Evolutionary conservation across 2,797 vertebrate genomes (phyloP).

Genomic region (Pipistrellus pipistrellus): DNA sequence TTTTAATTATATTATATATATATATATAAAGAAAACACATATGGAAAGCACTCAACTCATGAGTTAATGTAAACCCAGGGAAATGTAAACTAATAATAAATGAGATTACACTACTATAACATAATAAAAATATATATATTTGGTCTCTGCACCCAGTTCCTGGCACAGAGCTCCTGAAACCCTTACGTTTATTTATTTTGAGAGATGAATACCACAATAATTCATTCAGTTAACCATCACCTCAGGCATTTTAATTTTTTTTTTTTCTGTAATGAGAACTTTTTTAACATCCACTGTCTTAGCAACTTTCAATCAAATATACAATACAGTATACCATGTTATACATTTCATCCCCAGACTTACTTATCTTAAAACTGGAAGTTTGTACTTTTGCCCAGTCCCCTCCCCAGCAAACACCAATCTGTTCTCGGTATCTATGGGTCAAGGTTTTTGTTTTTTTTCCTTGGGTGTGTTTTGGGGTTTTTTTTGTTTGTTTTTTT

Average conservation of each 20-base stretch:
- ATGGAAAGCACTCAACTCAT: neutral
- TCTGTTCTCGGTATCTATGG: neutral
- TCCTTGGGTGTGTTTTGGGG: too few species aligned
- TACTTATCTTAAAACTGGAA: neutral
- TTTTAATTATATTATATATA: too few species aligned
- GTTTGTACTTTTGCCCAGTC: neutral
- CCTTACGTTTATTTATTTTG: neutral
- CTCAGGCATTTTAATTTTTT: neutral
- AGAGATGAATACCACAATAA: neutral
- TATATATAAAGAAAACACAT: neutral
- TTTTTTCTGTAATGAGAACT: conserved; percentile 24
- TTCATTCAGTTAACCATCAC: conserved; percentile 8
- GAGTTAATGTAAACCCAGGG: neutral
- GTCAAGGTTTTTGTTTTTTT: neutral
- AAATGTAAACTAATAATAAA: neutral
- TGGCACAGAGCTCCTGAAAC: neutral
- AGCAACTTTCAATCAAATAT: conserved; percentile 6
- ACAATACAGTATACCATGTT: neutral
- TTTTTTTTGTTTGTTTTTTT: neutral
- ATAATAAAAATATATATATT: neutral
- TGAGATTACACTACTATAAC: neutral
- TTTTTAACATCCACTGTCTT: neutral
- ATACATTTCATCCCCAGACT: neutral
- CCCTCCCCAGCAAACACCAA: neutral
- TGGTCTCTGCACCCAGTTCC: neutral